Evolutionary conservation across 64 coral and sea anemone genomes (phyloP), one percentile per base, ranked within the genome.

Genomic region (Montipora efflorescens): DNA sequence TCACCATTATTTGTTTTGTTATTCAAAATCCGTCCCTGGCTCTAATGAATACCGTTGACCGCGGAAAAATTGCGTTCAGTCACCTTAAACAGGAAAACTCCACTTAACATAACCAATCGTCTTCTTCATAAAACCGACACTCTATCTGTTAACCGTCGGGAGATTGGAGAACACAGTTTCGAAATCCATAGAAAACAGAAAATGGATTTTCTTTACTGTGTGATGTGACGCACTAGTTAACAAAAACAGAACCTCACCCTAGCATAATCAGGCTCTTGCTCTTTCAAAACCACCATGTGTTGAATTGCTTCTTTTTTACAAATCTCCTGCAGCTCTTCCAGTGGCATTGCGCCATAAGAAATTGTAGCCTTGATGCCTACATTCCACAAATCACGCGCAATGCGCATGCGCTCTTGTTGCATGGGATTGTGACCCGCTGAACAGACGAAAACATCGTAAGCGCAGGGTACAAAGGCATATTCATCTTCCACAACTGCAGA

Each of bases 391-490:
- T 92, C 92, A 77, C 87, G 91, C 3, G 93, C 95, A 48, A 99
- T 90, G 11, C 92, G 84, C 90, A 94, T 99, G 83, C 95, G 92
- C 45, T 95, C 92, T 2, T 77, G 72, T 48, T 94, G 75, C 90
- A 96, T 90, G 3, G 88, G 77, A 47, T 87, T 98, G 47, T 92
- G 68, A 7, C 97, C 94, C 7, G 89, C 87, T 25, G 95, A 93
- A 77, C 98, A 99, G 4, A 99, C 92, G 8, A 96, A 57, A 3
- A 99, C 98, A 82, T 99, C 95, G 61, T 90, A 95, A 16, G 92
- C 58, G 50, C 58, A 19, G 4, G 90, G 96, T 16, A 90, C 62
- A 0, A 10, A 44, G 0, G 51, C 23, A n/a, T 96, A 89, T 55
- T 99, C 64, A 2, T 87, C 79, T 64, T 94, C 92, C 18, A 87